phyloP scores from a whole-genome alignment of 2,888 invertebrate species.

The Microchrysa polita region DNA sequence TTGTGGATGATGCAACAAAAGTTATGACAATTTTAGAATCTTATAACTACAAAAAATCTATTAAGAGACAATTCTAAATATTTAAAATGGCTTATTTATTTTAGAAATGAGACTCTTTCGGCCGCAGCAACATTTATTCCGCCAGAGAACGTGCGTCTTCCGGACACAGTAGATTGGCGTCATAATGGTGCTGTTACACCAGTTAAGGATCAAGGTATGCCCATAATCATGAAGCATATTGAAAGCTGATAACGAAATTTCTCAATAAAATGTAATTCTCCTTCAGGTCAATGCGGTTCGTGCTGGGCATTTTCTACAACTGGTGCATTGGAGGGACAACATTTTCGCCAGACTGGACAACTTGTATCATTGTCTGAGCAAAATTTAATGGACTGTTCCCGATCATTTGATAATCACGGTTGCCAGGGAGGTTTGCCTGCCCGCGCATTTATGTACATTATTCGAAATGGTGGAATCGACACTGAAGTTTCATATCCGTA shows the following conservation, averaged over 20 bases:
- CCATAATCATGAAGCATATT: not conserved
- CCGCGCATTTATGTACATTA: constrained; percentile 61
- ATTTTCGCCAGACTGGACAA: constrained; percentile 59
- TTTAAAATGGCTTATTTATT: not conserved
- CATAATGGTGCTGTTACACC: constrained; percentile 83
- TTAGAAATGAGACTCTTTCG: not conserved
- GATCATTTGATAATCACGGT: constrained; percentile 60
- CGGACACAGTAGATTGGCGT: constrained; percentile 86
- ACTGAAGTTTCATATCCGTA: constrained; percentile 90
- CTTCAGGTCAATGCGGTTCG: constrained; percentile 64
- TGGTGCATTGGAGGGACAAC: constrained; percentile 59
- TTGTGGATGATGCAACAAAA: no score
- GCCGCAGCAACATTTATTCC: constrained; percentile 55
- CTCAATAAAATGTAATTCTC: not conserved
- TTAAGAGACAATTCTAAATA: not conserved
- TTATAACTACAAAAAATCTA: no score
- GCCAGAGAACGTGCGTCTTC: constrained; percentile 72
- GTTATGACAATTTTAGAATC: no score
- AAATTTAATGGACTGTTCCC: constrained; percentile 62
- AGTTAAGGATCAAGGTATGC: constrained; percentile 88
- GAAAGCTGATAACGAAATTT: no score
- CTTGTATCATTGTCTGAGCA: constrained; percentile 62
- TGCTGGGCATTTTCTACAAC: constrained; percentile 61
- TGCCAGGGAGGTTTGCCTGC: constrained; percentile 63
- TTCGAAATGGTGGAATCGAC: constrained; percentile 85